Evolutionary conservation across 2,113 vertebrate species (phyloP), one percentile per base, ranked within the genome.

Genomic region (Chaenogobius annularis): DNA sequence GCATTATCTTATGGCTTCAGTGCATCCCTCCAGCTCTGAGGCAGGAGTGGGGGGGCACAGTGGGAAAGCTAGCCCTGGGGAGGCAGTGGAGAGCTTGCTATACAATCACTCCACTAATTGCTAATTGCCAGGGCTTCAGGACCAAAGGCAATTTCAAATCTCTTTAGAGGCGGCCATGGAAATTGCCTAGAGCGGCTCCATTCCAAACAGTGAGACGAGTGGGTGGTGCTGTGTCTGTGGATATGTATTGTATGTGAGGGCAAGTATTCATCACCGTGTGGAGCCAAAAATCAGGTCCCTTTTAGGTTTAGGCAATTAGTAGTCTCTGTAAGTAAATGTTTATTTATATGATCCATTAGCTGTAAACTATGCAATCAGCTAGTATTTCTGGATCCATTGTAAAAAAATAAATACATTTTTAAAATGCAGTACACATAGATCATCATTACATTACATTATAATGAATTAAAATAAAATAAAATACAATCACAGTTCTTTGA

Each of bases 101-200:
- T 54, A 85, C 89, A 91, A 89, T 90, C 87, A 89, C 83, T 88
- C 78, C 84, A 79, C 90, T 91, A 87, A 90, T 86, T 91, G 89
- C 88, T 91, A 91, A 92, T 92, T 92, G 89, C 85, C 79, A 84
- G 72, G 86, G 83, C 86, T 92, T 84, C 87, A 87, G 78, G 87
- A 88, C 86, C 68, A 85, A 89, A 87, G 85, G 91, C 90, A 90
- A 91, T 92, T 91, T 88, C 82, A 89, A 90, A 88, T 86, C 87
- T 89, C 86, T 90, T 91, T 87, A 90, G 86, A 93, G 85, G 69
- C 77, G 79, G 76, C 68, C 31, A 84, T 89, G 84, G 87, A 91
- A 92, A 92, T 89, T 91, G 84, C 88, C 79, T 26, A 86, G 86
- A 72, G 83, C 80, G 19, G 62, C 50, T 70, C 68, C 10, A 76